Evolutionary conservation across 1,140 invertebrate species (phyloP), one percentile per base, ranked within the genome.

Genomic region (Brachionus koreanus): DNA sequence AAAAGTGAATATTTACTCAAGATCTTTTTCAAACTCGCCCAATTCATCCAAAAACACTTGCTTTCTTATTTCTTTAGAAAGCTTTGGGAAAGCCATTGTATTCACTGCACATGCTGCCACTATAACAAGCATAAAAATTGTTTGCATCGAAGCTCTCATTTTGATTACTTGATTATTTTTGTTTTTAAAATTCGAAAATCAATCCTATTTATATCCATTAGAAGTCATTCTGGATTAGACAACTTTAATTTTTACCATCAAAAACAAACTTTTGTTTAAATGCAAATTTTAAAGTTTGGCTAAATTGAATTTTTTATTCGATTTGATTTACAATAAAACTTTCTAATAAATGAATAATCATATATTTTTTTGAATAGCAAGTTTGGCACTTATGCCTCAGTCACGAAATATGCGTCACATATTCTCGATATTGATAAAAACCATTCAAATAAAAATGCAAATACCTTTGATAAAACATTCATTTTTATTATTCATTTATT

Each of bases 21-120:
- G 33, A n/a, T 65, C 63, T 33, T 37, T 65, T 33, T 65, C 63
- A 23, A 33, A 65, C 12, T 65, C 63, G 29, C 33, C 63, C 29
- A 65, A 65, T 65, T 65, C 63, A 35, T 65, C 63, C 63, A 65
- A n/a, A 23, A 65, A 65, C 3, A 65, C n/a, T 65, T 65, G 63
- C 29, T 65, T 65, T 65, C 63, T 65, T 0, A 65, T 37, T 33
- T 65, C 63, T 65, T 65, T 65, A 25, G 25, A 13, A 13, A 65
- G 12, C 33, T 65, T 65, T 35, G 63, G 33, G 5, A 65, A 65
- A 13, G 63, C 25, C 33, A 33, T 65, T 33, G 25, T 25, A 65
- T 65, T 65, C 9, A 65, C 23, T 65, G 33, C 25, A 65, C 10
- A 33, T 29, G n/a, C 63, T 65, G 25, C 25, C 25, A 65, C 33